phyloP scores from a whole-genome alignment of 1,140 invertebrate genomes.

The Heliothis subflexa region DNA sequence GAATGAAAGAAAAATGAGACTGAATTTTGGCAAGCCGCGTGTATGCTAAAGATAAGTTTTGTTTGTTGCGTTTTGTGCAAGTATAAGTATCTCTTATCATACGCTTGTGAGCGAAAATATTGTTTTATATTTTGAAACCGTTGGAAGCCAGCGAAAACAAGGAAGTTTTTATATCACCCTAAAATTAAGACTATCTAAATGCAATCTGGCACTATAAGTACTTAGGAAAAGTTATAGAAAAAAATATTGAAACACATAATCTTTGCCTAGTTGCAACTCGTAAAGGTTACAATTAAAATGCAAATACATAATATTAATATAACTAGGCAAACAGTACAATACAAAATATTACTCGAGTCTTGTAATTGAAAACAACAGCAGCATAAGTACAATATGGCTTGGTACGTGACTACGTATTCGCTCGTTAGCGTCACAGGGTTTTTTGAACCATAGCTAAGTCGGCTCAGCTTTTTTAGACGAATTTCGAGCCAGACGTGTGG shows the following conservation, averaged over 20 bases:
- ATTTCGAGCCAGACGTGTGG: conserved; percentile 2
- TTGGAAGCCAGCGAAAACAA: no score
- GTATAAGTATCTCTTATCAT: not conserved
- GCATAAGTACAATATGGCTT: conserved; percentile 2
- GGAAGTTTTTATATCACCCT: no score
- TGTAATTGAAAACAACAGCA: conserved; percentile 23
- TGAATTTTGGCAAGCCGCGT: conserved; percentile 3
- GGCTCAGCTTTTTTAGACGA: not conserved
- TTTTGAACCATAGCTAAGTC: conserved; percentile 27
- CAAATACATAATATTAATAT: no score
- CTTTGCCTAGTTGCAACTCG: no score
- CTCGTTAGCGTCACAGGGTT: conserved; percentile 12
- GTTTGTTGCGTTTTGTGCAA: not conserved
- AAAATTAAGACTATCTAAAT: no score
- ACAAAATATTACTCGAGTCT: conserved; percentile 2
- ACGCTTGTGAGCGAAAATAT: not conserved
- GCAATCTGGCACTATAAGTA: no score
- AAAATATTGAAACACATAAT: no score
- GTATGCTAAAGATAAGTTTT: conserved; percentile 13
- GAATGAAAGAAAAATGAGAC: conserved; percentile 6
- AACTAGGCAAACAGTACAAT: no score
- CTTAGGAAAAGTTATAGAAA: no score
- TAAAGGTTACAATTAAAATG: no score
- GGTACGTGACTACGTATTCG: conserved; percentile 14
- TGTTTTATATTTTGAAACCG: not conserved